Evolutionary conservation across 2,113 vertebrate genomes (phyloP), one percentile per base, ranked within the genome.

Genomic region (Mus spicilegus): DNA sequence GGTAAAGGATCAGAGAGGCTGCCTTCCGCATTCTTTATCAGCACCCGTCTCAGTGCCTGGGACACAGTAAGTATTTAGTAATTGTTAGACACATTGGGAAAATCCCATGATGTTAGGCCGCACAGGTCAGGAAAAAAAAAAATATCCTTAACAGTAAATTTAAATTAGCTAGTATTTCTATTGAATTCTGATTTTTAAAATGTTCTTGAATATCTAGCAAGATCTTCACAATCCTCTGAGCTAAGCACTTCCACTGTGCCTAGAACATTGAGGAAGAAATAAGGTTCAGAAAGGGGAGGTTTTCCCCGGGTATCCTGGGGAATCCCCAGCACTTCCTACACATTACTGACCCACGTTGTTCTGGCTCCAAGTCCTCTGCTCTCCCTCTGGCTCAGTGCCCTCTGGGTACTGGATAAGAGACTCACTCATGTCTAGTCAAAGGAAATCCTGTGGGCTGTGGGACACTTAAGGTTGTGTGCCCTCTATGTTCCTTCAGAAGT

Each of bases 131-230:
- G 63, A 77, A 92, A 70, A 28, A 76, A 76, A n/a, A 20, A 19
- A 77, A 77, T 56, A 63, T 2, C 14, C 5, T 93, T 78, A 78
- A 81, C 3, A 78, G 58, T 76, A 92, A 84, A 80, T 92, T 81
- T 86, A 72, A 86, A 85, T 80, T 30, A 80, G 82, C 73, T 78
- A 88, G 26, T n/a, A 89, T 56, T 90, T 80, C 84, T 28, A 72
- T 22, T 87, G 39, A 9, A 81, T 76, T 95, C 30, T 78, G 90
- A 51, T 76, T 93, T 96, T 2, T 4, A 61, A 93, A 93, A 87
- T 81, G 28, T 11, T 85, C 91, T 88, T 69, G 85, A 81, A 19
- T 88, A 56, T 67, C 67, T 96, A 70, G 49, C 76, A 11, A 89
- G 39, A 90, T 9, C 72, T 72, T 85, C 54, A 90, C 28, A 93